A percentile compares a stretch with the other conserved stretches of the same genome.
These are phyloP conservation scores for Lepisosteus osseus DNA, from an alignment of 2,113 vertebrate species.

Conservation along the genomic window DNA sequence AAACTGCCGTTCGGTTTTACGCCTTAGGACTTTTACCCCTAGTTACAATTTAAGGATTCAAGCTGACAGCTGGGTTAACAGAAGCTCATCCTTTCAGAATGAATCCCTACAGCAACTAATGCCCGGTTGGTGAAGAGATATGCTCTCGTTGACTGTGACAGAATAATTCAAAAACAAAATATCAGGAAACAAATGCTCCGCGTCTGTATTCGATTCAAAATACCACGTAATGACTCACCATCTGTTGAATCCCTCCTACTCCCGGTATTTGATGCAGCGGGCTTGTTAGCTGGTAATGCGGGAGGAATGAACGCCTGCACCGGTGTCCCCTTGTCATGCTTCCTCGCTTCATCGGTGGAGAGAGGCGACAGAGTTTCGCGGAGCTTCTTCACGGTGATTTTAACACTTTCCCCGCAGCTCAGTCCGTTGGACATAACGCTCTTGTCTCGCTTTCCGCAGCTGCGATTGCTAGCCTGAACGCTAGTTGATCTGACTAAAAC, in stretches of 20 bases:
- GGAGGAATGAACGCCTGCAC: conserved; percentile 13
- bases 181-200: too few relatives aligned
- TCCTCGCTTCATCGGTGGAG: conserved; percentile 6
- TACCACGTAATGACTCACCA: neutral
- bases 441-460: neutral
- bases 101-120: too few relatives aligned
- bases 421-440: neutral
- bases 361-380: conserved; percentile 34
- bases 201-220: too few relatives aligned
- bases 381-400: conserved; percentile 50
- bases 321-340: neutral
- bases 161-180: too few relatives aligned
- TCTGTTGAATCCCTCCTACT: neutral
- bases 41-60: too few relatives aligned
- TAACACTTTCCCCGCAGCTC: conserved; percentile 13
- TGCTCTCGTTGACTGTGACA: too few relatives aligned
- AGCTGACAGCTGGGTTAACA: too few relatives aligned
- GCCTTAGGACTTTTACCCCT: too few relatives aligned
- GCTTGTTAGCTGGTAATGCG: conserved; percentile 29
- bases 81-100: too few relatives aligned
- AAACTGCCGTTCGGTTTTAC: too few relatives aligned
- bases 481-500: conserved; percentile 49
- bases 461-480: neutral
- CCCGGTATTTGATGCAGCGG: neutral
- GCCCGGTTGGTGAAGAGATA: too few relatives aligned